These are phyloP conservation scores for Carcinoscorpius rotundicauda DNA, from an alignment of 1,140 invertebrate genomes.

Conservation along the genomic window DNA sequence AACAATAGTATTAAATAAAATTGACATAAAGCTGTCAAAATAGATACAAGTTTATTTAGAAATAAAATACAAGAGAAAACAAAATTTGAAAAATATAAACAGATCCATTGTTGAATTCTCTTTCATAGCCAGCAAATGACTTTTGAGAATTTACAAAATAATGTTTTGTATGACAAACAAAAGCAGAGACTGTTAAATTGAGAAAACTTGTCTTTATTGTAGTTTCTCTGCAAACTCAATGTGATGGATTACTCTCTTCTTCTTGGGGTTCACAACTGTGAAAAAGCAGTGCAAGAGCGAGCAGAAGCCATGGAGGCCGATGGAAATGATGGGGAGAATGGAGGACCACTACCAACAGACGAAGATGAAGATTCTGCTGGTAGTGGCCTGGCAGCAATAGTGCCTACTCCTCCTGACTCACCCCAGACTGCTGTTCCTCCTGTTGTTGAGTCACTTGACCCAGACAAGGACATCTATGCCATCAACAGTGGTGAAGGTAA, in stretches of 20 bases:
- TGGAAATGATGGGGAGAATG: slow-evolving; percentile 17
- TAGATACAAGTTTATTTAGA: too few relatives aligned
- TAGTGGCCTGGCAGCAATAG: slow-evolving; percentile 50
- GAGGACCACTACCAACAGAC: slow-evolving; percentile 18
- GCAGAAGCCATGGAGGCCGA: slow-evolving; percentile 17
- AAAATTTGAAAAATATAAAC: too few relatives aligned
- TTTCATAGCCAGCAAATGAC: too few relatives aligned
- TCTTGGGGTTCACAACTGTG: slow-evolving; percentile 83
- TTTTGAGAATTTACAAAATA: too few relatives aligned
- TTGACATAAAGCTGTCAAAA: too few relatives aligned
- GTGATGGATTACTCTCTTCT: slow-evolving; percentile 98
- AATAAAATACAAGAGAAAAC: too few relatives aligned
- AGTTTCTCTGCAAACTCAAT: slow-evolving; percentile 89
- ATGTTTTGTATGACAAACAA: too few relatives aligned
- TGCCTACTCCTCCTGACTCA: slow-evolving; percentile 72
- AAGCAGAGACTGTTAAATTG: too few relatives aligned
- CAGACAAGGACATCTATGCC: slow-evolving; percentile 91
- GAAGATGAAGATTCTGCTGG: slow-evolving; percentile 34
- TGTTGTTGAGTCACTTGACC: slow-evolving; percentile 40
- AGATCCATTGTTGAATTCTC: too few relatives aligned
- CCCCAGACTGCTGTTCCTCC: slow-evolving; percentile 42
- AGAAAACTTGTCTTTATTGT: too few relatives aligned
- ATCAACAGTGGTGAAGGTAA: slow-evolving; percentile 49
- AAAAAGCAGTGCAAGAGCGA: slow-evolving; percentile 63
- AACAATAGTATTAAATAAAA: too few relatives aligned